Base-by-base conservation (phyloP, 2,888 invertebrate species). In the Cantharis lateralis region DNA sequence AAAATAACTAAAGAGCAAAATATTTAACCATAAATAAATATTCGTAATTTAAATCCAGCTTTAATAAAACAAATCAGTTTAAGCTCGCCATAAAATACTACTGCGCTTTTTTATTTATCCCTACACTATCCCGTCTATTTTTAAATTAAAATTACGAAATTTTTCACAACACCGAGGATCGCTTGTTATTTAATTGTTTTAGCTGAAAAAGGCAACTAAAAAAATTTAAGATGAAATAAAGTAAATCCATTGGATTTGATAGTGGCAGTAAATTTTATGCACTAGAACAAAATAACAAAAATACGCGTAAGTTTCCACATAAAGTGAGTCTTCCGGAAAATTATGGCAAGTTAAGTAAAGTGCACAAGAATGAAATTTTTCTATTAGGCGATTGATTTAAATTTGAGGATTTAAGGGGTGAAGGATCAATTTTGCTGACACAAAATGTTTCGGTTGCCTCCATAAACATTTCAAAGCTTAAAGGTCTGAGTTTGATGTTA, bases 311-410 rank as follows among this genome's bases (percentile, higher is more conserved):
- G 26, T 71, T 71, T 64, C 15, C 28, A 18, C 64, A 71, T 64
- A 71, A 71, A 71, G 64, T 18, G 13, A 15, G 48, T 66, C 61
- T 64, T 24, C 15, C 48, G 61, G 61, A 66, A 72, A 72, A 66
- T 72, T 61, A 48, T 71, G 61, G 24, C 15, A 71, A 62, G 18
- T 61, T 71, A 71, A 71, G 64, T 13, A 71, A 68, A 75, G 64
- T 63, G 72, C 70, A 73, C 62, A 72, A 68, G 76, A 71, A 76
- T 72, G 76, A 68, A 76, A 76, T 66, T 70, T 68, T 61, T 72
- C 76, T 66, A 76, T 76, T 73, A 76, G 72, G 72, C 72, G 76
- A 76, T 76, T 76, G 76, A 76, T 76, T 76, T 77, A 77, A 77
- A 77, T 77, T 68, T 74, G 73, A 62, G 74, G 77, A 74, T 77